Evolutionary conservation across 2,113 vertebrate genomes (phyloP), one percentile per base, ranked within the genome.

Genomic region (Todiramphus chloris): DNA sequence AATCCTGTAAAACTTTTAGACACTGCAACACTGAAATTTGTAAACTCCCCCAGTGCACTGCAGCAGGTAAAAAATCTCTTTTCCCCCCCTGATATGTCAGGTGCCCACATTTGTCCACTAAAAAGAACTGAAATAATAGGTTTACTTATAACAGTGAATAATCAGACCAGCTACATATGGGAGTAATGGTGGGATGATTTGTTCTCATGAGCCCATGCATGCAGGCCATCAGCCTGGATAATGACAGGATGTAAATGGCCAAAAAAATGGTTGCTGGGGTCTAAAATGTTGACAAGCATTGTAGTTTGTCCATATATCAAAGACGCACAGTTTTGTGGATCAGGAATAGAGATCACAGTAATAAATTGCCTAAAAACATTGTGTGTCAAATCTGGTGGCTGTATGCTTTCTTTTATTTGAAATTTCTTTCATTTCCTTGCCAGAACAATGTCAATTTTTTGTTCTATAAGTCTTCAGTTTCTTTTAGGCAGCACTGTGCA

Each of bases 181-280:
- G 20, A 68, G 18, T 25, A 73, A 33, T 0, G 0, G 7, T 20
- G 9, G 15, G 28, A 48, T 68, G 21, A 7, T 69, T 85, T 53
- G 16, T 89, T 20, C 17, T 30, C 21, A 10, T 27, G 4, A 89
- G 10, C n/a, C 15, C 37, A 37, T 9, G 20, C 24, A n/a, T 4
- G 24, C 44, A 41, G 24, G 16, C 28, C n/a, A 70, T n/a, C 25
- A 55, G 18, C 13, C n/a, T 64, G 43, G 56, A 9, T 59, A 41
- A 27, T 1, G 2, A 37, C 23, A 86, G 20, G 8, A 20, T 0
- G 0, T 21, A 73, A 62, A 16, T 23, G 37, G 41, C 6, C 14
- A 66, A 62, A 81, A 48, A 50, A 50, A 5, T 31, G 28, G 2
- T 56, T 89, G 18, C 11, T 90, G 33, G 39, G 20, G 30, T 64